phyloP scores from a whole-genome alignment of 1,140 invertebrate genomes.

The Calosoma granatense region DNA sequence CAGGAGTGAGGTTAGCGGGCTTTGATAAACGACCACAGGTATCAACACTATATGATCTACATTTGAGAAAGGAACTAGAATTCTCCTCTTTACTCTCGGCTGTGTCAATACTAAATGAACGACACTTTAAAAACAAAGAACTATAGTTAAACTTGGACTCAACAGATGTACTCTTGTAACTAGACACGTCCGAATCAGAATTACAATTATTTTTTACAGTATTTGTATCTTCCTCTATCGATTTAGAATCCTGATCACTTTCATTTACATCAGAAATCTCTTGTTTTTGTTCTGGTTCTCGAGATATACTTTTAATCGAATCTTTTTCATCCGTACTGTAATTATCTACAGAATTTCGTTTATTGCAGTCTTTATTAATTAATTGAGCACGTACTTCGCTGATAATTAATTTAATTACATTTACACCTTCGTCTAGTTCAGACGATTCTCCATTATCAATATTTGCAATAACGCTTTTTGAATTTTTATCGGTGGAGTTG shows the following conservation, averaged over 20 bases:
- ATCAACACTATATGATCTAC: background rate
- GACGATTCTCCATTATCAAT: no score
- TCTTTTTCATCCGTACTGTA: background rate
- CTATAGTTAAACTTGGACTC: background rate
- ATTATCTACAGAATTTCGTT: background rate
- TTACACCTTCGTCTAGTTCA: background rate
- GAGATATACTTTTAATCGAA: background rate
- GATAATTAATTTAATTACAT: constrained; percentile 1
- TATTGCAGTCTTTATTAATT: background rate
- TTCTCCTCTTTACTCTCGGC: no score
- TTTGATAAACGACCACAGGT: background rate
- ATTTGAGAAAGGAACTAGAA: background rate
- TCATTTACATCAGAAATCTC: no score
- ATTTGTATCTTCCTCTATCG: background rate
- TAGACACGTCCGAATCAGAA: background rate
- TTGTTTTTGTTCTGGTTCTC: no score
- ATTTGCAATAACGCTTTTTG: no score
- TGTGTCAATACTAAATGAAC: constrained; percentile 2
- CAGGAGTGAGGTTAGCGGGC: no score
- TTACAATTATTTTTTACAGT: background rate
- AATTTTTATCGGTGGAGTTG: no score
- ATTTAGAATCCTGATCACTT: no score
- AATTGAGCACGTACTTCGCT: background rate
- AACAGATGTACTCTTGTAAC: background rate
- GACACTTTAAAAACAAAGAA: constrained; percentile 4